phyloP scores from a whole-genome alignment of 2,797 vertebrate species.

The Fringilla coelebs region DNA sequence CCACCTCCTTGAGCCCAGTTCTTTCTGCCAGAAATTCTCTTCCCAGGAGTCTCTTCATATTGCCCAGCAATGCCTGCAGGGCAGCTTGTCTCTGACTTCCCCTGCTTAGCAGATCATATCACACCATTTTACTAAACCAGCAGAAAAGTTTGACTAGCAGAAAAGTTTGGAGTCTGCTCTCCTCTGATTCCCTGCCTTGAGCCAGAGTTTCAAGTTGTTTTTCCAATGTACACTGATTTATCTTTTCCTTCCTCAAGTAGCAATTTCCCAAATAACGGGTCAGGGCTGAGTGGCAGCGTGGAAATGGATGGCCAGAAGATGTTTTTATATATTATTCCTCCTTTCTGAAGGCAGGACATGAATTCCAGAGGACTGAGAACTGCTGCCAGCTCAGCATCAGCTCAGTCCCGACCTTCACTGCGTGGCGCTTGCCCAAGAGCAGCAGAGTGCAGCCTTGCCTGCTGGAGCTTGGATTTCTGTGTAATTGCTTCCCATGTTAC shows the following conservation, averaged over 20 bases:
- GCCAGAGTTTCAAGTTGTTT: not conserved
- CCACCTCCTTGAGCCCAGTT: not conserved
- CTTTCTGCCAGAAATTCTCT: not conserved
- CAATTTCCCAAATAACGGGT: not conserved
- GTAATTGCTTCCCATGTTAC: not conserved
- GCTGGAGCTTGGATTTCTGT: not conserved
- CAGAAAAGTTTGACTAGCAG: not conserved
- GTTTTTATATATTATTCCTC: not conserved
- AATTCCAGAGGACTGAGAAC: not conserved
- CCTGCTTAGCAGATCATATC: not conserved
- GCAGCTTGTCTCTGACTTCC: not conserved
- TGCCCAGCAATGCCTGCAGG: not conserved
- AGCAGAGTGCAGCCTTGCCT: not conserved
- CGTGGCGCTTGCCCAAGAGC: fast-evolving
- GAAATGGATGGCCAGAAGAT: not conserved
- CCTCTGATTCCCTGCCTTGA: not conserved
- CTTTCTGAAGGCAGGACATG: not conserved
- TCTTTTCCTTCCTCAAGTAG: not conserved
- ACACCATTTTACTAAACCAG: not conserved
- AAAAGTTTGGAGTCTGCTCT: not conserved
- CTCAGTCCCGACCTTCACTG: not conserved
- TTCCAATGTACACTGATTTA: not conserved
- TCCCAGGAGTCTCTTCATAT: not conserved
- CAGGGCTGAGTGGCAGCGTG: not conserved
- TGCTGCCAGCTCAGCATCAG: not conserved